A percentile compares a stretch with the other conserved stretches of the same genome.
Evolutionary conservation across 1,140 invertebrate species (phyloP).

Genomic region (Drosophila ercepeae): DNA sequence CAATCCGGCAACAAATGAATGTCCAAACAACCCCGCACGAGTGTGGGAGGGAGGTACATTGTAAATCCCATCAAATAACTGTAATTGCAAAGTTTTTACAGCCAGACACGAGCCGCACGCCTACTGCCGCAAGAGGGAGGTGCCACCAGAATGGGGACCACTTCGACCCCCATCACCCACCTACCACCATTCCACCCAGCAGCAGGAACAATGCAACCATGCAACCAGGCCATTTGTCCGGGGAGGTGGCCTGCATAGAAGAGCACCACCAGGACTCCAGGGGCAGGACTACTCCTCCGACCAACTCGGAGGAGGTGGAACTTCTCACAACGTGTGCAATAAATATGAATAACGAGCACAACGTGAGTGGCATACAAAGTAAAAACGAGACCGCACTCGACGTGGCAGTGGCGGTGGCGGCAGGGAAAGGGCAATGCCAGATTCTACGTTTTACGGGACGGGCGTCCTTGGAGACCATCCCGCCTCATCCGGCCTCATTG

Average conservation of each 20-base stretch:
- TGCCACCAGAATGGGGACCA: neutral
- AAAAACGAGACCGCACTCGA: constrained; percentile 48
- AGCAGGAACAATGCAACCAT: constrained; percentile 71
- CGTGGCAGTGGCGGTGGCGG: constrained; percentile 12
- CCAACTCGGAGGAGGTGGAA: constrained; percentile 17
- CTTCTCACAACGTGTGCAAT: constrained; percentile 75
- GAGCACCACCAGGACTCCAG: constrained; percentile 6
- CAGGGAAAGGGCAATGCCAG: constrained; percentile 53
- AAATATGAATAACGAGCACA: constrained; percentile 81
- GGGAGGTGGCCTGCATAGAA: constrained; percentile 8
- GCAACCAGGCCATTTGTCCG: constrained; percentile 64
- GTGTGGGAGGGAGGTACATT: constrained; percentile 39
- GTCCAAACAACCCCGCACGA: constrained; percentile 61
- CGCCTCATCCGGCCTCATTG: constrained; percentile 39
- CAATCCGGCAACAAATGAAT: constrained; percentile 70
- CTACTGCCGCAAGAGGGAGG: constrained; percentile 9
- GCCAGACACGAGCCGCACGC: constrained; percentile 63
- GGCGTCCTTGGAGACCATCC: constrained; percentile 34
- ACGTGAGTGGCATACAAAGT: constrained; percentile 80
- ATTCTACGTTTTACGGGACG: neutral
- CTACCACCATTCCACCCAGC: too few species aligned
- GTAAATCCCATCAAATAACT: constrained; percentile 80
- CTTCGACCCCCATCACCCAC: neutral
- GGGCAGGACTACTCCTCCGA: constrained; percentile 25
- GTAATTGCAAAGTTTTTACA: constrained; percentile 81